phyloP scores from a whole-genome alignment of 2,797 vertebrate species.

The Sebastes alutus region DNA sequence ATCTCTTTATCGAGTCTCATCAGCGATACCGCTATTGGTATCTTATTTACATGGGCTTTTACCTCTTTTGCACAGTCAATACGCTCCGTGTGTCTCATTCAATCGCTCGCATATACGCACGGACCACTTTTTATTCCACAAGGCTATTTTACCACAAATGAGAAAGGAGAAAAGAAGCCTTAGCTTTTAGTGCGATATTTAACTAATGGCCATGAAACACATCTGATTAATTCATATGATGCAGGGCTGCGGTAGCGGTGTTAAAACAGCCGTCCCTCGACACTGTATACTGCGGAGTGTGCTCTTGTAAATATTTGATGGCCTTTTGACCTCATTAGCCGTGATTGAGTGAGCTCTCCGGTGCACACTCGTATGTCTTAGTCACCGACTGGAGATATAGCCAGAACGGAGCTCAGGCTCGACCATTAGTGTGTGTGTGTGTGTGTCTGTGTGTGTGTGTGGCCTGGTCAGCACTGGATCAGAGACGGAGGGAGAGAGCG shows the following conservation, averaged over 20 bases:
- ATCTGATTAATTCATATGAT: conserved; percentile 64
- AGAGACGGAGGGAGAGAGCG: conserved; percentile 44
- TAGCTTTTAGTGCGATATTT: conserved; percentile 47
- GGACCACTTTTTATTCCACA: conserved; percentile 25
- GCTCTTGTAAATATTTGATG: conserved; percentile 81
- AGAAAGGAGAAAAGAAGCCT: conserved; percentile 18
- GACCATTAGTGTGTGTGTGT: conserved; percentile 60
- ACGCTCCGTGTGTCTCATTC: conserved; percentile 21
- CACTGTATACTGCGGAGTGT: conserved; percentile 60
- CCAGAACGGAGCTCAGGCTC: conserved; percentile 24
- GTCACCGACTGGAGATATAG: conserved; percentile 64
- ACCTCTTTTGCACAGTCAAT: conserved; percentile 47
- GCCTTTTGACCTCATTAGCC: conserved; percentile 82
- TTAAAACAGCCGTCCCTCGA: conserved; percentile 54
- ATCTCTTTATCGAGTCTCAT: conserved; percentile 62
- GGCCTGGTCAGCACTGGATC: conserved; percentile 64
- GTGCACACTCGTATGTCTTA: conserved; percentile 71
- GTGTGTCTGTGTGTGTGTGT: conserved; percentile 28
- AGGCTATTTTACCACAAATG: conserved; percentile 35
- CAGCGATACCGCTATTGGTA: conserved; percentile 37
- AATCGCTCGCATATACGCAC: neutral
- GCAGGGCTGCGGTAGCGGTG: conserved; percentile 24
- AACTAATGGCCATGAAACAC: conserved; percentile 49
- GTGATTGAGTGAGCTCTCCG: conserved; percentile 74
- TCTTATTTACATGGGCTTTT: conserved; percentile 67